A percentile compares a stretch with the other conserved stretches of the same genome.
phyloP scores from a whole-genome alignment of 2,888 invertebrate species.

The Antheraea assamensis region DNA sequence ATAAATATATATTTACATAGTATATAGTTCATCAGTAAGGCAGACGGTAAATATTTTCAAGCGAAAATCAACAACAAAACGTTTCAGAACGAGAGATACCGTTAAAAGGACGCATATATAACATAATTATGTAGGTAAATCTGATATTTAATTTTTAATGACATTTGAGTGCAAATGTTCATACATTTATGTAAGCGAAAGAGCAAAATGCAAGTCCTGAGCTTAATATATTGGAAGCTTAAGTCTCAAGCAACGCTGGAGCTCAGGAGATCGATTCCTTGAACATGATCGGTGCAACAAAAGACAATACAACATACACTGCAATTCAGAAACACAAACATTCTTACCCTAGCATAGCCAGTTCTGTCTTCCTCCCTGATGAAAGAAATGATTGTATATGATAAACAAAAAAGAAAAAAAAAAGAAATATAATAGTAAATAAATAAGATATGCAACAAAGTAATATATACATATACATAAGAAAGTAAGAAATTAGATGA shows the following conservation, averaged over 20 bases:
- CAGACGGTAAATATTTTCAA: constrained; percentile 68
- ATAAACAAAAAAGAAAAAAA: constrained; percentile 37
- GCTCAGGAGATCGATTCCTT: constrained; percentile 37
- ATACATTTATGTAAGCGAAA: constrained; percentile 56
- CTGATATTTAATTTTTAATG: constrained; percentile 14
- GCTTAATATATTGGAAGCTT: constrained; percentile 49
- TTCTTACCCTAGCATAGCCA: constrained; percentile 82
- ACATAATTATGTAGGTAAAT: constrained; percentile 1
- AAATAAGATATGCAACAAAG: constrained; percentile 32
- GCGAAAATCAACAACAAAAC: constrained; percentile 58
- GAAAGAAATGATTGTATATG: constrained; percentile 73
- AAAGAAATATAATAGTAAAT: constrained; percentile 40
- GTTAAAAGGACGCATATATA: constrained; percentile 2
- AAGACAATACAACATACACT: constrained; percentile 65
- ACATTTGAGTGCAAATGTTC: constrained; percentile 51
- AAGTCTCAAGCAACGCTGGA: constrained; percentile 39
- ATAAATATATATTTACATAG: constrained; percentile 60
- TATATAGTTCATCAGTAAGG: constrained; percentile 77
- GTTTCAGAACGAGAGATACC: constrained; percentile 19
- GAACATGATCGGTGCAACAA: constrained; percentile 57
- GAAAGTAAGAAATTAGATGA: constrained; percentile 15
- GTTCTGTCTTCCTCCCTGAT: constrained; percentile 83
- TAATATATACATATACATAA: constrained; percentile 22
- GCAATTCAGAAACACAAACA: constrained; percentile 68
- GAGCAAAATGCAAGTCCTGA: constrained; percentile 56